Base-by-base conservation (phyloP, 2,888 invertebrate genomes). In the Amphimallon solstitiale region DNA sequence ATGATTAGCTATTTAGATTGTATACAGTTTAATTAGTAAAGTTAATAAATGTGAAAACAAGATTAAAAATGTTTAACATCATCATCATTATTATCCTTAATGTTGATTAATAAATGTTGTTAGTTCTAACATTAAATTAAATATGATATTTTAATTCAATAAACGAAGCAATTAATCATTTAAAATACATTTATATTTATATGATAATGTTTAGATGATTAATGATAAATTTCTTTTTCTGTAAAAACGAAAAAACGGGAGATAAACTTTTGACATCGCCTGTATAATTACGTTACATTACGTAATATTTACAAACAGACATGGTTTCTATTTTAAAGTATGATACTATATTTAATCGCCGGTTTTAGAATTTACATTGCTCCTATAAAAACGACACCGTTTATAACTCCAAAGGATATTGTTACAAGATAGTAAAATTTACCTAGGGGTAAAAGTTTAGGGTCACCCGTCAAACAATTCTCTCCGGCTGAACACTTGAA, bases 371-470 rank as follows among this genome's bases (percentile, higher is more conserved):
- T 43, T 59, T 21, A n/a, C 29, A 29, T 59, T 29, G 29, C 43
- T 23, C 21, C 21, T 59, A 5, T n/a, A 29, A 3, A n/a, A n/a
- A n/a, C 7, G n/a, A 52, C 15, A 5, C 6, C 15, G 37, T 43
- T 15, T 15, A 29, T 23, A n/a, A 43, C 37, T 0, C 9, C 15
- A 37, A 35, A 35, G 17, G 15, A 9, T 19, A 46, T 29, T 29
- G 29, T 29, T 29, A 19, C 14, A 56, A 43, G 38, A 59, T n/a
- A 64, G 6, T 35, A 64, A 34, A 4, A 59, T 19, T 15, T 54
- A 94, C 94, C 94, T 92, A 93, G 89, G 76, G 89, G 86, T 70
- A 92, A 90, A 82, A 89, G 89, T 79, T 88, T 89, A 35, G 91
- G 87, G 83, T 95, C 92, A 35, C 93, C 94, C 66, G 91, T 83